phyloP scores from a whole-genome alignment of 64 coral and sea anemone genomes.

The Orbicella faveolata region DNA sequence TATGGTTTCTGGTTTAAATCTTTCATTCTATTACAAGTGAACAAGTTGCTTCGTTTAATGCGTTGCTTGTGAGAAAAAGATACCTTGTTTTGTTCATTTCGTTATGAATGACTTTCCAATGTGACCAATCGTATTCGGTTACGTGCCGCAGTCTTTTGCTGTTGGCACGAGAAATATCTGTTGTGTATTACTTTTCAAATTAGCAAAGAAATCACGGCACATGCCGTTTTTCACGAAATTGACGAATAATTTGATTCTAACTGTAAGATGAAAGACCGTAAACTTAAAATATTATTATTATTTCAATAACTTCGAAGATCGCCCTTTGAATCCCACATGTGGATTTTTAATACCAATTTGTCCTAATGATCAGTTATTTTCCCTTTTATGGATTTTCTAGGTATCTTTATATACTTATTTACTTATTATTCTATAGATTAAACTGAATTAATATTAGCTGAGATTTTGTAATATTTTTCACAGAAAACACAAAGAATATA shows the following conservation, averaged over 20 bases:
- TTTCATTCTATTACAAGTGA: not conserved
- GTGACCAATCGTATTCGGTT: constrained; percentile 29
- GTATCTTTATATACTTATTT: not conserved
- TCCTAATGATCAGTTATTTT: not conserved
- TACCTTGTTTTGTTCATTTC: not conserved
- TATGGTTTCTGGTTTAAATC: not conserved
- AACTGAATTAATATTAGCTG: too few species aligned
- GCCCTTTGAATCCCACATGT: not conserved
- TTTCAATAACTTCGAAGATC: not conserved
- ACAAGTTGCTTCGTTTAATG: not conserved
- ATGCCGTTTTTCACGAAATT: not conserved
- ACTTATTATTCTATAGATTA: too few species aligned
- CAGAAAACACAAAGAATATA: too few species aligned
- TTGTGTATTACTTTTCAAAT: not conserved
- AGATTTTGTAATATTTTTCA: too few species aligned
- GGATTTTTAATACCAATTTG: not conserved
- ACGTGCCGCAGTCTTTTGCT: constrained; percentile 1
- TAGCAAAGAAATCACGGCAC: not conserved
- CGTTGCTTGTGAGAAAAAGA: not conserved
- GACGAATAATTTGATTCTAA: too few species aligned
- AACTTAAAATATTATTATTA: not conserved
- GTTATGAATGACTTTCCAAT: not conserved
- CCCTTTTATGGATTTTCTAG: not conserved
- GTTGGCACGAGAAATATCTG: not conserved
- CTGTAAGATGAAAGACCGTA: not conserved